phyloP scores from a whole-genome alignment of 2,113 vertebrate genomes.

The Perca schrenkii region DNA sequence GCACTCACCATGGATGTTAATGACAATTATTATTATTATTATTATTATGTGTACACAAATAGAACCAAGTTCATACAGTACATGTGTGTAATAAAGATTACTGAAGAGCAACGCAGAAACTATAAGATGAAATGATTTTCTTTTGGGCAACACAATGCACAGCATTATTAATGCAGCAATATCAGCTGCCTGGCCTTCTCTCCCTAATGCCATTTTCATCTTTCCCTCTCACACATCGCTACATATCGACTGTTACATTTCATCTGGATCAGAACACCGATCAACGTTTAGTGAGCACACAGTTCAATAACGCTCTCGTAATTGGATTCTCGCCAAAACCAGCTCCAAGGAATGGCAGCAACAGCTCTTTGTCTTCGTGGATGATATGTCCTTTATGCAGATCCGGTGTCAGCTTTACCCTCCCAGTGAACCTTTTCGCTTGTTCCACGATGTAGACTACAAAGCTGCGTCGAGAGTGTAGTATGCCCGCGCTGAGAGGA shows the following conservation, averaged over 20 bases:
- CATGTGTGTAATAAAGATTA: constrained; percentile 1
- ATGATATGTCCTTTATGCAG: constrained; percentile 45
- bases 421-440: constrained; percentile 50
- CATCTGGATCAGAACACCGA: constrained; percentile 16
- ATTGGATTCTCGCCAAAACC: constrained; percentile 26
- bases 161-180: constrained; percentile 9
- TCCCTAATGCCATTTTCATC: constrained; percentile 13
- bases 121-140: not conserved
- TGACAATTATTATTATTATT: not conserved
- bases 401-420: constrained; percentile 53
- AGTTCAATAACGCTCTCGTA: constrained; percentile 19
- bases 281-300: constrained; percentile 23
- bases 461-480: constrained; percentile 25
- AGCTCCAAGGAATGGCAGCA: constrained; percentile 8
- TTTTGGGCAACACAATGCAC: not conserved
- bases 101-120: not conserved
- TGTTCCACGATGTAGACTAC: constrained; percentile 28
- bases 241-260: constrained; percentile 12
- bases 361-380: constrained; percentile 34
- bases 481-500: constrained; percentile 28
- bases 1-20: constrained; percentile 27
- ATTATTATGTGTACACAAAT: constrained; percentile 13
- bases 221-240: constrained; percentile 2
- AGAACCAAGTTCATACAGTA: not conserved
- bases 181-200: constrained; percentile 10